Evolutionary conservation across 2,113 vertebrate species (phyloP), one percentile per base, ranked within the genome.

Genomic region (Zosterops japonicus): DNA sequence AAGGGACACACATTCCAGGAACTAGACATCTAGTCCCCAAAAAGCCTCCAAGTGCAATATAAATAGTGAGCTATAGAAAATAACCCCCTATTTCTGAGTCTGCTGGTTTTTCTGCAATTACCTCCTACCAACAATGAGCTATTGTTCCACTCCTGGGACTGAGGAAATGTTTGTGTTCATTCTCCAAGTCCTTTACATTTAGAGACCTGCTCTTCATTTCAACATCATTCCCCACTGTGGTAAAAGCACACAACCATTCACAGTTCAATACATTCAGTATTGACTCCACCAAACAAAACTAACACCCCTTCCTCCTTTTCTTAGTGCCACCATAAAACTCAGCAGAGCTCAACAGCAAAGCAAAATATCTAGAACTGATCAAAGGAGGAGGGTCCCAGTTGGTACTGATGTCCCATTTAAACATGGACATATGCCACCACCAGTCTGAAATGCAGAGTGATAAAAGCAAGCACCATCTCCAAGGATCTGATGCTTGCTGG

Each of bases 81-180:
- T 53, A 64, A 15, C 39, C 53, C 55, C 68, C 31, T 49, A 20
- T 89, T 95, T 71, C 82, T 33, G 25, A 53, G 70, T 50, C 83
- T 3, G 3, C 76, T 70, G 39, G 72, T 64, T 68, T 42, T 92
- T 78, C 90, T 84, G 80, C 80, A 16, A 61, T 90, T 86, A 61
- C 59, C 82, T 56, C 67, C 75, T 91, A 67, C 91, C 67, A 76
- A 94, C 87, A 92, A 88, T 24, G 65, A 89, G 74, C 84, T 82
- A 91, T 94, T 97, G 89, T 96, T 95, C 78, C 53, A 7, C 31
- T 82, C 56, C 39, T 55, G 60, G 27, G 70, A 64, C 61, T 64
- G 87, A 94, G 80, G 89, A 95, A 95, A 89, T 60, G 83, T 89
- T 95, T 90, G 87, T 53, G 87, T 21, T 95, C 19, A 8, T 74